Conservation (phyloP, 2,888 invertebrate genomes). For the Gasteruption jaculator region DNA sequence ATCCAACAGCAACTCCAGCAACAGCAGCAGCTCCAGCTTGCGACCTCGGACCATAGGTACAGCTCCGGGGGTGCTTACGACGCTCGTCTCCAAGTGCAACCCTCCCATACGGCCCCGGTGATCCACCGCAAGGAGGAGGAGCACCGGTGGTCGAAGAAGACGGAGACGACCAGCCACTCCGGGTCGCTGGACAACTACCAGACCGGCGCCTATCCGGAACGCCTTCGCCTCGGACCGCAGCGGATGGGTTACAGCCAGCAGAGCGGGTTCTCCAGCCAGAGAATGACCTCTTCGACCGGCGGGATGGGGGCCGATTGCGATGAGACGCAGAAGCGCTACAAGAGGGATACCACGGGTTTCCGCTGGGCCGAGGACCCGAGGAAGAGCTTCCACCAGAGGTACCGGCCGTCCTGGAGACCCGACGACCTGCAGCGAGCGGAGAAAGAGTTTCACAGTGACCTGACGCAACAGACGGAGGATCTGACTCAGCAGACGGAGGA, state of each 20-base stretch:
- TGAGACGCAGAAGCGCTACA: conserved; percentile 9
- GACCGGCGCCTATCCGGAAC: conserved; percentile 14
- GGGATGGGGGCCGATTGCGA: conserved; percentile 7
- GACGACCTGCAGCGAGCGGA: conserved; percentile 5
- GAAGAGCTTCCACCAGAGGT: conserved; percentile 9
- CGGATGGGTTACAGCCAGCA: conserved; percentile 20
- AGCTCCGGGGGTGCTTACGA: not conserved
- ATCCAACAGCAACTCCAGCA: conserved; percentile 5
- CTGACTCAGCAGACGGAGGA: conserved; percentile 24
- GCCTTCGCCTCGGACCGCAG: conserved; percentile 16
- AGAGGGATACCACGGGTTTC: conserved; percentile 11
- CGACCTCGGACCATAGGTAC: not conserved
- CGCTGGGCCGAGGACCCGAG: conserved; percentile 10
- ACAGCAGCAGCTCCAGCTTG: conserved; percentile 1
- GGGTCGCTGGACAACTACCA: too few relatives aligned
- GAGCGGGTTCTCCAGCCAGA: conserved; percentile 23
- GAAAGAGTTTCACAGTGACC: conserved; percentile 5
- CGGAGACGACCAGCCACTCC: not conserved
- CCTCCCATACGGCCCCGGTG: not conserved
- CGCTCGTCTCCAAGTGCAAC: too few relatives aligned
- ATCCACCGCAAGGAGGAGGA: not conserved
- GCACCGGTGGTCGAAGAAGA: not conserved
- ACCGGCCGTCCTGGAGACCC: conserved; percentile 11
- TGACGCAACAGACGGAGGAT: conserved; percentile 14
- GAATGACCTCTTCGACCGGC: conserved; percentile 13